Conservation (phyloP, 1,140 invertebrate species). For the Pararge aegeria region DNA sequence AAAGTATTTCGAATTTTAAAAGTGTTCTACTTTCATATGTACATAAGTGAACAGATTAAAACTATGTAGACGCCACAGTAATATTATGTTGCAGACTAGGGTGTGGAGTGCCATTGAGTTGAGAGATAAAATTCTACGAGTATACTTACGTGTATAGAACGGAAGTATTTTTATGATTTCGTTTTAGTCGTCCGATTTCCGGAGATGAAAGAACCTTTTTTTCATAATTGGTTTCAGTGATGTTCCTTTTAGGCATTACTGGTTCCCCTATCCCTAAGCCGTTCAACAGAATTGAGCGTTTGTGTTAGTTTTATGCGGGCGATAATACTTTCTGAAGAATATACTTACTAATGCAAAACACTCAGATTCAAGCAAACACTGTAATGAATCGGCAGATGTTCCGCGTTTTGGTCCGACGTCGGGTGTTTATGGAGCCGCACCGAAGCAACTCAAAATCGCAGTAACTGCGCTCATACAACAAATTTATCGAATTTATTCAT, state of each 20-base stretch:
- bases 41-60: constrained; percentile 17
- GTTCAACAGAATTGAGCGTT: neutral
- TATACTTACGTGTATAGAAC: constrained; percentile 7
- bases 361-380: neutral
- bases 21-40: constrained; percentile 2
- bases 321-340: neutral
- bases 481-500: no score
- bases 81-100: constrained; percentile 17
- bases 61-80: constrained; percentile 14
- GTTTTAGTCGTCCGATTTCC: neutral
- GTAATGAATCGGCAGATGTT: neutral
- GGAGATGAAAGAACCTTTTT: neutral
- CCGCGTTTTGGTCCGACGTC: no score
- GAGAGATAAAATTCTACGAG: constrained; percentile 18
- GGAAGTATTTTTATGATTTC: constrained; percentile 16
- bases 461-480: no score
- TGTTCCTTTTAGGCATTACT: neutral
- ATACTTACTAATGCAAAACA: no score
- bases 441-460: no score
- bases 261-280: neutral
- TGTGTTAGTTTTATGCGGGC: neutral
- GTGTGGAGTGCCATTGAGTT: constrained; percentile 18
- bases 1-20: no score
- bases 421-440: no score
- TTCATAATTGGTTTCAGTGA: neutral